A percentile compares a stretch with the other conserved stretches of the same genome.
phyloP scores from a whole-genome alignment of 30 jellyfish, hydroid and myxozoan genomes.

The Aurelia aurita complex sp. Pacific region DNA sequence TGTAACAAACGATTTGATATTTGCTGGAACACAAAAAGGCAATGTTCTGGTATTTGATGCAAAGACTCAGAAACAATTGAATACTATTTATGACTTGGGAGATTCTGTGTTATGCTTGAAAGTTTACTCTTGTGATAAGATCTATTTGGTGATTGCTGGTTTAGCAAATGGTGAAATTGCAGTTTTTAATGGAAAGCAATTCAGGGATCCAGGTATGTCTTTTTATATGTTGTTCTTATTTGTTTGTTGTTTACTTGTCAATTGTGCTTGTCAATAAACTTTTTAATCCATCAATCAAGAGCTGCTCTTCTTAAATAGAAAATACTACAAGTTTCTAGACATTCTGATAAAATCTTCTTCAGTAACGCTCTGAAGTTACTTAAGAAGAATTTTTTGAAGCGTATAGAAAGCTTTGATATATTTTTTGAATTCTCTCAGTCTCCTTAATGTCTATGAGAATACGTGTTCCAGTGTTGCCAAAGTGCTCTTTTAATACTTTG shows the following conservation, averaged over 20 bases:
- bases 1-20: conserved; percentile 12
- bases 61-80: conserved; percentile 39
- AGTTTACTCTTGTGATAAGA: conserved; percentile 10
- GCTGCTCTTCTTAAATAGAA: too few relatives aligned
- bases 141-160: conserved; percentile 61
- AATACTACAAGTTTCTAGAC: too few relatives aligned
- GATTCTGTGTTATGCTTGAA: conserved; percentile 80
- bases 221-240: background rate
- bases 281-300: background rate
- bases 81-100: conserved; percentile 30
- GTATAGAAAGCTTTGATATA: too few relatives aligned
- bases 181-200: conserved; percentile 39
- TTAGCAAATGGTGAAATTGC: conserved; percentile 80
- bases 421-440: too few relatives aligned
- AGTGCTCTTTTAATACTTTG: too few relatives aligned
- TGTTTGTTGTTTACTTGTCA: background rate
- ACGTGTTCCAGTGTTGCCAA: too few relatives aligned
- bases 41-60: conserved; percentile 66
- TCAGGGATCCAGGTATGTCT: conserved; percentile 52
- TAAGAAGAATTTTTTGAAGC: too few relatives aligned
- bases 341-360: too few relatives aligned
- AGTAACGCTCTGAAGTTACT: too few relatives aligned
- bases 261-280: background rate
- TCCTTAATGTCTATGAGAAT: too few relatives aligned
- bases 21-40: conserved; percentile 87